Evolutionary conservation across 2,888 invertebrate genomes (phyloP), one percentile per base, ranked within the genome.

Genomic region (Sphaeridia pumilis): DNA sequence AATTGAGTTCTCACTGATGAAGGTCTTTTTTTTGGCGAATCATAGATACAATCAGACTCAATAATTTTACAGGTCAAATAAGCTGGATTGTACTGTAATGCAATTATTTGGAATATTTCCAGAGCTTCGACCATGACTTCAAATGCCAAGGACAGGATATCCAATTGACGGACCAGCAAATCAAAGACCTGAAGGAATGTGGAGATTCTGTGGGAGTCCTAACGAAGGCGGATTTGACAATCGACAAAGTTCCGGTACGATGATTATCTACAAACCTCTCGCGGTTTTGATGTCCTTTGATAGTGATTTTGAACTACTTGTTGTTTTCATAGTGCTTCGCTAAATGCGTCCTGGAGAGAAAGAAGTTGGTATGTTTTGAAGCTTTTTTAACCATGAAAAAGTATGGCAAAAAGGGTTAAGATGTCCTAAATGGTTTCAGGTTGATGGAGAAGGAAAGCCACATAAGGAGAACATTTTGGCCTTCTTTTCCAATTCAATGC

Each of bases 381-480:
- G n/a, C n/a, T n/a, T n/a, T n/a, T n/a, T n/a, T n/a, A n/a, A n/a
- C n/a, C n/a, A n/a, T n/a, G n/a, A n/a, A n/a, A n/a, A n/a, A n/a
- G n/a, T n/a, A n/a, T n/a, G n/a, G n/a, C n/a, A n/a, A n/a, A n/a
- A n/a, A n/a, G n/a, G n/a, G n/a, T n/a, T n/a, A n/a, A n/a, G n/a
- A n/a, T n/a, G n/a, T n/a, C n/a, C n/a, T n/a, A n/a, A n/a, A n/a
- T n/a, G n/a, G n/a, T 20, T 45, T 25, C 17, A 61, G 58, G 54
- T 61, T 46, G 61, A 61, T 34, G 56, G 46, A 10, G 53, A 58
- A 24, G 61, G 61, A n/a, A 36, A 49, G 22, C 59, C 59, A 10
- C 61, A 61, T 25, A 59, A 59, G 48, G 61, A 61, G 35, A 61
- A 61, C 44, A 55, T 61, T n/a, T 38, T 47, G 38, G 45, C 47